Base-by-base conservation (phyloP, 2,113 vertebrate species). In the Trematocara marginatum region DNA sequence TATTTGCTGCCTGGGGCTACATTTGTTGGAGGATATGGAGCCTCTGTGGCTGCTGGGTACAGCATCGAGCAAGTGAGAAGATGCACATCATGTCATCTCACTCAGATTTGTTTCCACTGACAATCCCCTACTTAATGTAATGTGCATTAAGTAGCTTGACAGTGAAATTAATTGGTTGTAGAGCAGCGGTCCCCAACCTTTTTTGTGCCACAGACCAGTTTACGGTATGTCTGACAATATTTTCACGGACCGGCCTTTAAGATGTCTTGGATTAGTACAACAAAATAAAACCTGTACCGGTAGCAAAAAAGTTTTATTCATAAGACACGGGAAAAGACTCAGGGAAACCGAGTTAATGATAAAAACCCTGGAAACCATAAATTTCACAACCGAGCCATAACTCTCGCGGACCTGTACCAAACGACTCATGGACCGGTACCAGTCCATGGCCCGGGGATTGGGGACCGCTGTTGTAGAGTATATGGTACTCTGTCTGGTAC, bases 11-110 rank as follows among this genome's bases (percentile, higher is more conserved):
- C 95, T 4, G 96, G 92, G 34, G 80, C 83, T 31, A 92, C 71
- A 1, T 96, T 97, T 89, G 90, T 96, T 29, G 96, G 95, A 40
- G 95, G 96, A 34, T 96, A 95, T 5, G 91, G 95, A 38, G 94
- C 89, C 2, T 95, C 94, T 6, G 12, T 94, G 71, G 91, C 88
- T 4, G 88, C 91, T 64, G 93, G 94, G 10, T 93, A 93, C 89
- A 93, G 34, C 69, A 93, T 92, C 31, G 93, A 97, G 87, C 91
- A 97, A 95, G 95, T 96, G 84, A 91, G 20, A 20, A 78, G 35
- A 31, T 7, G 6, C 1, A 18, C 1, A 38, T 49, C 13, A 20
- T 15, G 13, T 26, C 5, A 40, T 35, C 6, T 10, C 9, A 12
- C 20, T 29, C 20, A 45, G 10, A 80, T 74, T 18, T 57, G 5